Evolutionary conservation across 2,113 vertebrate genomes (phyloP).

Genomic region (Apistogramma diplotaenia): DNA sequence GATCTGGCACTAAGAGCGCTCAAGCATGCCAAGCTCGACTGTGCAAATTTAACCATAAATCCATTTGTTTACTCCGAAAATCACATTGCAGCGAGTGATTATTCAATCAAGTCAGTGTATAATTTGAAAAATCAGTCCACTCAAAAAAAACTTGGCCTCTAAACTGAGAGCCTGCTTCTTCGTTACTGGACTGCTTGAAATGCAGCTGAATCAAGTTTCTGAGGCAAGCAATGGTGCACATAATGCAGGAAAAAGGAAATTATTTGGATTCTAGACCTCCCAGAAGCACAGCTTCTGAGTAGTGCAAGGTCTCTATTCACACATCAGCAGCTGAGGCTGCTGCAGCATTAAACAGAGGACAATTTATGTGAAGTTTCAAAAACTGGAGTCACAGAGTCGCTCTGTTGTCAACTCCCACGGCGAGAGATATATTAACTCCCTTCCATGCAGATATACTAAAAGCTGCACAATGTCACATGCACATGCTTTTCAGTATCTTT

Average conservation of each 20-base stretch:
- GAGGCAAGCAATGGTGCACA: not conserved
- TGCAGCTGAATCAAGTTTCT: constrained; percentile 13
- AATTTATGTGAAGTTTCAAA: constrained; percentile 35
- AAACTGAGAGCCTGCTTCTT: constrained; percentile 15
- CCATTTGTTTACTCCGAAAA: constrained; percentile 52
- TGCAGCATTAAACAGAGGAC: constrained; percentile 22
- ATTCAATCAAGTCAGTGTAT: constrained; percentile 40
- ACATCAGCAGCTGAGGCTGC: constrained; percentile 23
- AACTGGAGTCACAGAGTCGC: not conserved
- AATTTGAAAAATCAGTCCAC: constrained; percentile 29
- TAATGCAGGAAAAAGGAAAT: constrained; percentile 20
- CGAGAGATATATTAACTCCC: constrained; percentile 16
- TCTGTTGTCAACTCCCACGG: not conserved
- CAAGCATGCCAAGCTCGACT: constrained; percentile 34
- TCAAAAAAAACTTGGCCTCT: constrained; percentile 19
- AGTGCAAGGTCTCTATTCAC: constrained; percentile 7
- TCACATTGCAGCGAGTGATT: constrained; percentile 25
- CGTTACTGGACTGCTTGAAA: constrained; percentile 14
- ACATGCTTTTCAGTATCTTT: not conserved
- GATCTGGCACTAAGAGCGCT: constrained; percentile 31
- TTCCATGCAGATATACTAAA: not conserved
- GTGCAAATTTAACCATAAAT: constrained; percentile 34
- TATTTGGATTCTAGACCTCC: constrained; percentile 29
- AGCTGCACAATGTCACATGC: not conserved
- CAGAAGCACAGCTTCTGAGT: not conserved